A percentile compares a stretch with the other conserved stretches of the same genome.
Conservation (phyloP, 2,797 vertebrate species). For the Sitta carolinensis region DNA sequence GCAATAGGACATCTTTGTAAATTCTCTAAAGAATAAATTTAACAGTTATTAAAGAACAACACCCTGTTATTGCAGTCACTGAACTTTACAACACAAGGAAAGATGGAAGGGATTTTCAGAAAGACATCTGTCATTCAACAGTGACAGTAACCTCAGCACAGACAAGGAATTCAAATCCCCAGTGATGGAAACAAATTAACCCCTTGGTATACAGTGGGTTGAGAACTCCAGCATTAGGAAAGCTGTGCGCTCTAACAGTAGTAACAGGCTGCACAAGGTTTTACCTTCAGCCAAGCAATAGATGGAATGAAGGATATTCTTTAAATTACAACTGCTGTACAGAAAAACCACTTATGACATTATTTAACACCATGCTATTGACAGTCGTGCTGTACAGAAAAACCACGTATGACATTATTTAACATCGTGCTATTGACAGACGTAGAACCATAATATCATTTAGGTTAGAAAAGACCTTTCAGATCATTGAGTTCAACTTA, state of each 20-base stretch:
- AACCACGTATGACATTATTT: neutral
- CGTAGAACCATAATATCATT: neutral
- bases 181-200: conserved; percentile 74
- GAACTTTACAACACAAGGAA: conserved; percentile 80
- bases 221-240: conserved; percentile 1
- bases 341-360: neutral
- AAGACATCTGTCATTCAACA: conserved; percentile 95
- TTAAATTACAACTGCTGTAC: neutral
- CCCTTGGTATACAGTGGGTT: conserved; percentile 18
- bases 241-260: neutral
- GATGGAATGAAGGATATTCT: neutral
- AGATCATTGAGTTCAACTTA: neutral
- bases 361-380: neutral
- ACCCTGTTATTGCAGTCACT: conserved; percentile 81
- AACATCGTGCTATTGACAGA: neutral
- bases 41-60: conserved; percentile 91
- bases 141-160: conserved; percentile 89
- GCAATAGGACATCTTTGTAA: conserved; percentile 79
- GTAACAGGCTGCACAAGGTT: neutral
- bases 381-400: neutral
- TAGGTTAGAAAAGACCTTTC: neutral
- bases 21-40: conserved; percentile 88
- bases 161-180: conserved; percentile 84
- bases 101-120: conserved; percentile 88
- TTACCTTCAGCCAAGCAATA: neutral